Percentiles rank a stretch among this genome's conserved stretches.
Conservation (phyloP, 2,888 invertebrate genomes). For the Calliopum simillimum region DNA sequence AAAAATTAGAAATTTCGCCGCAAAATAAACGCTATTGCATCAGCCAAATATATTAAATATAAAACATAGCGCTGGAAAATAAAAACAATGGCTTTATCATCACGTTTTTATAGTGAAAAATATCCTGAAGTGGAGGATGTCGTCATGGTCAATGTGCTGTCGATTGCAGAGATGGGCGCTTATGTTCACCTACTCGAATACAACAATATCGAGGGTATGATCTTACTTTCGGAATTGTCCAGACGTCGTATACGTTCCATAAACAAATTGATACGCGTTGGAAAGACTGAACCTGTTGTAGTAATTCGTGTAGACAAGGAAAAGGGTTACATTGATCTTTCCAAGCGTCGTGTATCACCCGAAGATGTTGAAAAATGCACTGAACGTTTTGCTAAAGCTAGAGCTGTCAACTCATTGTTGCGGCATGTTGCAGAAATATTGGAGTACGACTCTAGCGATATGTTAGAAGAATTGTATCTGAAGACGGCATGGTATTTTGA, state of each 20-base stretch:
- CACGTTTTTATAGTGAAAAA: conserved; percentile 96
- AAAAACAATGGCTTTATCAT: conserved; percentile 83
- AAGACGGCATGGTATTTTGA: conserved; percentile 99
- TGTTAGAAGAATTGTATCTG: conserved; percentile 93
- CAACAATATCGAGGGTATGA: conserved; percentile 99
- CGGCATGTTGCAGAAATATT: conserved; percentile 97
- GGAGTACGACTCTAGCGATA: conserved; percentile 89
- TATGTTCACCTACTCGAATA: conserved; percentile 98
- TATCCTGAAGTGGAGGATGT: conserved; percentile 99
- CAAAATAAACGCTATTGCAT: conserved; percentile 38
- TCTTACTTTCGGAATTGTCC: conserved; percentile 96
- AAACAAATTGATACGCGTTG: conserved; percentile 98
- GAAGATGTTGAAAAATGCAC: conserved; percentile 99
- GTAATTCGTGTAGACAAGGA: conserved; percentile 99
- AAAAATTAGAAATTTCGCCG: conserved; percentile 33
- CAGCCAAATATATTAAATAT: conserved; percentile 32
- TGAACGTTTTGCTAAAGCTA: conserved; percentile 97
- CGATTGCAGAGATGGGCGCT: conserved; percentile 99
- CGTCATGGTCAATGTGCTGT: conserved; percentile 98
- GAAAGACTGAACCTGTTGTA: conserved; percentile 98
- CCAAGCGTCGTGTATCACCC: conserved; percentile 96
- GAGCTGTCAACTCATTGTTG: conserved; percentile 97
- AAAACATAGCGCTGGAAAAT: background rate
- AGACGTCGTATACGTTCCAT: conserved; percentile 98
- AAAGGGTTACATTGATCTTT: conserved; percentile 99